phyloP scores from a whole-genome alignment of 2,888 invertebrate genomes.

The Parelbella ahira region DNA sequence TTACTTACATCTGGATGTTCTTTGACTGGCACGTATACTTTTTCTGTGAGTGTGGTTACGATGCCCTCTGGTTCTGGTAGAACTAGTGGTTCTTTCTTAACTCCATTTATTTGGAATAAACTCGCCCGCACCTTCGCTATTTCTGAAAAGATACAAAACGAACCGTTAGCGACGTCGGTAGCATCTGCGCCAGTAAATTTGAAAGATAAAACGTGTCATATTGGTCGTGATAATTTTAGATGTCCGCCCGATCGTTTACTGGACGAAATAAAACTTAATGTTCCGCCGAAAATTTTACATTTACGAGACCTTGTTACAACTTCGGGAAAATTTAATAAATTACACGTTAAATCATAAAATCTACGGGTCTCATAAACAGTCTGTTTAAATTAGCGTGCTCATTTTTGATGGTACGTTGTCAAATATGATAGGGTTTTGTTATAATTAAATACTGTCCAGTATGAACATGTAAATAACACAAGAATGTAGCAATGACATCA shows the following conservation, averaged over 20 bases:
- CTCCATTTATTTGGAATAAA: slow-evolving; percentile 99
- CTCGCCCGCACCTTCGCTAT: slow-evolving; percentile 98
- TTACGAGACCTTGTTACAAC: slow-evolving; percentile 30
- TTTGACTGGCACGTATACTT: slow-evolving; percentile 99
- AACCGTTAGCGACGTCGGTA: slow-evolving; percentile 33
- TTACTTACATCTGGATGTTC: slow-evolving; percentile 99
- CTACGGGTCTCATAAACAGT: slow-evolving; percentile 4
- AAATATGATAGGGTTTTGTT: background rate
- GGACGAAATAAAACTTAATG: slow-evolving; percentile 55
- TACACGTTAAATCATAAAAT: background rate
- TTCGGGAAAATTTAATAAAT: slow-evolving; percentile 29
- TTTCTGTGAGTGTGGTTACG: slow-evolving; percentile 96
- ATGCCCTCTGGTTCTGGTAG: slow-evolving; percentile 95
- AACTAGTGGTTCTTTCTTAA: slow-evolving; percentile 94
- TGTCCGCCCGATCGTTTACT: slow-evolving; percentile 50
- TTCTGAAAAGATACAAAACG: slow-evolving; percentile 86
- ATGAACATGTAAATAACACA: slow-evolving; percentile 3
- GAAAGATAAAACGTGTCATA: slow-evolving; percentile 51
- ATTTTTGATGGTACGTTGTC: background rate
- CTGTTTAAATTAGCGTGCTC: background rate
- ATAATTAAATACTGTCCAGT: slow-evolving; percentile 5
- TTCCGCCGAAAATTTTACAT: slow-evolving; percentile 39
- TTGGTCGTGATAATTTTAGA: slow-evolving; percentile 50
- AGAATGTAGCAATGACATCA: slow-evolving; percentile 48
- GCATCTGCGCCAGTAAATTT: slow-evolving; percentile 52